Evolutionary conservation across 2,797 vertebrate genomes (phyloP).

Genomic region (Coilia nasus): DNA sequence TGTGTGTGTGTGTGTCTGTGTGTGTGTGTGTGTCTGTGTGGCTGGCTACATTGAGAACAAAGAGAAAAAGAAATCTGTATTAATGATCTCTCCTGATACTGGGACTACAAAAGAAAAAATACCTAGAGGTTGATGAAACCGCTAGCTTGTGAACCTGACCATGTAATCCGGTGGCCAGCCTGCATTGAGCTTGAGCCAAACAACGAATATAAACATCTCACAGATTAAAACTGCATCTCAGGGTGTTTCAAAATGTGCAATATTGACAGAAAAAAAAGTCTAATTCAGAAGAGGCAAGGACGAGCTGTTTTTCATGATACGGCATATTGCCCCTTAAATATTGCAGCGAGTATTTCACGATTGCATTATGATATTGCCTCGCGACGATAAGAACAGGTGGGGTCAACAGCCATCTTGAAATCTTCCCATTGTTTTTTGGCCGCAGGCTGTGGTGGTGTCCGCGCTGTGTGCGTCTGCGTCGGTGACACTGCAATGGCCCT

Average conservation of each 20-base stretch:
- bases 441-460: neutral
- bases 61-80: neutral
- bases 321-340: constrained; percentile 13
- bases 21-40: neutral
- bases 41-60: neutral
- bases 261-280: neutral
- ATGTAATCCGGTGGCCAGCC: neutral
- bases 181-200: neutral
- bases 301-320: neutral
- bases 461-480: neutral
- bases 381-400: too few species aligned
- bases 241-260: neutral
- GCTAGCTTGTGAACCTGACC: neutral
- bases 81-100: constrained; percentile 5
- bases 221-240: neutral
- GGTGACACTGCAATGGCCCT: neutral
- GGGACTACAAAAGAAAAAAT: neutral
- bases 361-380: neutral
- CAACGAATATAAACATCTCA: neutral
- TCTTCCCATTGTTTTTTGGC: constrained; percentile 11
- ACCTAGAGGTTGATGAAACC: neutral
- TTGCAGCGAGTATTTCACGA: neutral
- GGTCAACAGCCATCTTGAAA: constrained; percentile 3
- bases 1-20: neutral
- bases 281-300: neutral